Base-by-base conservation (phyloP, 2,888 invertebrate genomes). In the Scaptomyza caliginosa region DNA sequence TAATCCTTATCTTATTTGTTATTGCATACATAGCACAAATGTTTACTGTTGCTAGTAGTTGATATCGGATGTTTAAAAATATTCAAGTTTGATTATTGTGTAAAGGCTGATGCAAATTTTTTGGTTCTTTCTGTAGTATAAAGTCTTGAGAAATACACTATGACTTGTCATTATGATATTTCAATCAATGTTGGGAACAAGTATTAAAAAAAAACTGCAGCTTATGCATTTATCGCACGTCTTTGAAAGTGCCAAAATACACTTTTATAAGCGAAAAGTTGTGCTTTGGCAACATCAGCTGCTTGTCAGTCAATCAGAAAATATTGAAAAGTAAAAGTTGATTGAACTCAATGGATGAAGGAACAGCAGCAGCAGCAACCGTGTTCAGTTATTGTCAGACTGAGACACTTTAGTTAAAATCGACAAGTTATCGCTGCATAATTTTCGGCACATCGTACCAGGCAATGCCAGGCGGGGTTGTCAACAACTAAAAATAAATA, bases 401-500 rank as follows among this genome's bases (percentile, higher is more conserved):
- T 32, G 28, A 21, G 10, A 32, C 32, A 54, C 11, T 23, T 56
- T 10, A 19, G 39, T 38, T 50, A 24, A 36, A 46, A 66, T 71
- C 58, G 74, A 60, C 70, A 67, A 67, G 36, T 63, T 65, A 74
- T 64, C 55, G 70, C 54, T 64, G 66, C 66, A 68, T 67, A 67
- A 50, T 45, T 76, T 67, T 39, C 16, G 42, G 24, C 32, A 32
- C 19, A 10, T 23, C 45, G 42, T 50, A 60, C 77, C 75, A 62
- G 75, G 81, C 84, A 83, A 73, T 74, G 62, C n/a, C 32, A 34
- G 32, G 16, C 32, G 42, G 17, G 17, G 34, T 8, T 21, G 56
- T 60, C 70, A 67, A 70, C 58, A 75, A 74, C 80, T 63, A 67
- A 63, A 70, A 74, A 68, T 65, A 65, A 51, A 58, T n/a, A 48